Percentiles rank a stretch among this genome's conserved stretches.
Conservation (phyloP, 2,888 invertebrate genomes). For the Mesorhabditis sp. region DNA sequence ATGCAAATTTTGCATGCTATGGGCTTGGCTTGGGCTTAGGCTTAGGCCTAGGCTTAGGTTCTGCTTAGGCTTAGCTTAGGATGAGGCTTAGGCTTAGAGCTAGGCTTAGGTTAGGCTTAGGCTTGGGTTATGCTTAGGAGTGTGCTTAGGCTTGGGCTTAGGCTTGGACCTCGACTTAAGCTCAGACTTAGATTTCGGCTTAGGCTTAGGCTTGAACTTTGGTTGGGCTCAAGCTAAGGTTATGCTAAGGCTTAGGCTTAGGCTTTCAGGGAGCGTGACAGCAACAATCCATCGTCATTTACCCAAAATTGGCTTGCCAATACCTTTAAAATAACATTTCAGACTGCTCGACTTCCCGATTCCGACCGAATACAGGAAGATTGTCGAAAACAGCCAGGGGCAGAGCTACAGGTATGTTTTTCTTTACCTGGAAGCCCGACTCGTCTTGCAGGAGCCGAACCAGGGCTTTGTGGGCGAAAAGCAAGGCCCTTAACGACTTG, state of each 20-base stretch:
- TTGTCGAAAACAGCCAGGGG: background rate
- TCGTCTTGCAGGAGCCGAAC: background rate
- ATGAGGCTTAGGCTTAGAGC: background rate
- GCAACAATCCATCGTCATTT: too few species aligned
- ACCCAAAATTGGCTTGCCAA: too few species aligned
- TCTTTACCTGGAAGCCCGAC: background rate
- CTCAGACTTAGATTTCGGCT: background rate
- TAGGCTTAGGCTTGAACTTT: background rate
- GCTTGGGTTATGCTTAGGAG: too few species aligned
- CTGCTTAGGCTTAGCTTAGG: background rate
- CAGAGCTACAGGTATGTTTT: background rate
- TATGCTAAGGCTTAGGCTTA: too few species aligned
- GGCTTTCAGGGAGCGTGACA: too few species aligned
- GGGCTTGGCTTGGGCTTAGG: background rate
- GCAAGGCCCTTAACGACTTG: background rate
- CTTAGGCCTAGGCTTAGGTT: background rate
- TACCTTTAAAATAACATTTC: background rate
- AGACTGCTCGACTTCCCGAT: slow-evolving; percentile 24
- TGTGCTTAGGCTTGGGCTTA: background rate
- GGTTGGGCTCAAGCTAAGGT: too few species aligned
- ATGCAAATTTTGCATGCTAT: too few species aligned
- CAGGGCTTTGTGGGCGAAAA: background rate
- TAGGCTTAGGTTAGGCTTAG: background rate
- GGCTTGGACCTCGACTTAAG: background rate
- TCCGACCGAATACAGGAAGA: slow-evolving; percentile 15